Evolutionary conservation across 2,888 invertebrate genomes (phyloP).

Genomic region (Diogma glabrata): DNA sequence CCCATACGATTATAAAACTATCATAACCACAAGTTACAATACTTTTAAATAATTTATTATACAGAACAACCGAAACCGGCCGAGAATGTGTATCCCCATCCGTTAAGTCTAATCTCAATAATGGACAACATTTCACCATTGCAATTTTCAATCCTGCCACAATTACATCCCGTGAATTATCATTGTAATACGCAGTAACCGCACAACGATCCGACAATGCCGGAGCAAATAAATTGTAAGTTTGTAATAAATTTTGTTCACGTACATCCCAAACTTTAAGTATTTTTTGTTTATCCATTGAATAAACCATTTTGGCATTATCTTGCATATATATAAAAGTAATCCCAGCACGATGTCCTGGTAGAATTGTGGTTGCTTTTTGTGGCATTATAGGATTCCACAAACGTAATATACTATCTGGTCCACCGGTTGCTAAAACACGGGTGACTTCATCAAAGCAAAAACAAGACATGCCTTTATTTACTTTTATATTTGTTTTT

Average conservation of each 20-base stretch:
- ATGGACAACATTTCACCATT: constrained; percentile 49
- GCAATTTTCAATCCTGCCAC: constrained; percentile 55
- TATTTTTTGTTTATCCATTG: constrained; percentile 54
- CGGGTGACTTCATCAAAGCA: constrained; percentile 46
- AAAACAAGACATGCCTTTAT: constrained; percentile 50
- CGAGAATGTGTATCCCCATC: constrained; percentile 62
- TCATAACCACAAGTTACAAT: constrained; percentile 68
- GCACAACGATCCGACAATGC: constrained; percentile 50
- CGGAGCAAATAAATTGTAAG: constrained; percentile 51
- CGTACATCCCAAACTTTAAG: constrained; percentile 67
- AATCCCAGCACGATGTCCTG: constrained; percentile 61
- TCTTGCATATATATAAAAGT: constrained; percentile 55
- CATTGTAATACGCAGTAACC: constrained; percentile 52
- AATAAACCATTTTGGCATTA: constrained; percentile 52
- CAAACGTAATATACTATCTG: constrained; percentile 59
- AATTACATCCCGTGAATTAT: constrained; percentile 50
- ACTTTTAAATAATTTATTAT: constrained; percentile 62
- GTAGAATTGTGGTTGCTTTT: constrained; percentile 48
- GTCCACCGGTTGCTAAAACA: constrained; percentile 57
- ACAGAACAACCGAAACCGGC: constrained; percentile 59
- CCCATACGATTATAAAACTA: constrained; percentile 73
- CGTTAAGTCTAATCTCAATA: constrained; percentile 50
- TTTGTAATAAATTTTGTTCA: constrained; percentile 52
- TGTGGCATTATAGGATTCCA: constrained; percentile 72
- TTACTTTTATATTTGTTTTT: constrained; percentile 3